Percentiles rank a stretch among this genome's conserved stretches.
These are phyloP conservation scores for Heterodera filipjevi DNA, from an alignment of 2,888 invertebrate species.

Conservation along the genomic window DNA sequence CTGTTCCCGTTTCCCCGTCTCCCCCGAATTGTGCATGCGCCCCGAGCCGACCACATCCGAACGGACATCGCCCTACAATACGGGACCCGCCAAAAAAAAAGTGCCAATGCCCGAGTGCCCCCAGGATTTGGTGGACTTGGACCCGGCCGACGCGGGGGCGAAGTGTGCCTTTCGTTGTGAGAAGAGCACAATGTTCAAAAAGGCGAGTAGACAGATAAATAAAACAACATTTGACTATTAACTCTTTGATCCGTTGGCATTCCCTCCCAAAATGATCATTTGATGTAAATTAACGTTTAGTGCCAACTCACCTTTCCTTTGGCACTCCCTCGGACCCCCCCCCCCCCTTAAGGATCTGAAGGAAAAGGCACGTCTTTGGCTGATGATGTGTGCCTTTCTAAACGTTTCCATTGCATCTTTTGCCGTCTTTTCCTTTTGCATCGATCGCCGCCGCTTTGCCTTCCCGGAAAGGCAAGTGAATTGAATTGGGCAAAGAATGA, in stretches of 20 bases:
- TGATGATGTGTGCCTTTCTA: slow-evolving; percentile 87
- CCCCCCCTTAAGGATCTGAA: slow-evolving; percentile 44
- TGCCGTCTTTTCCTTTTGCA: slow-evolving; percentile 79
- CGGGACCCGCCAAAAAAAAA: slow-evolving; percentile 23
- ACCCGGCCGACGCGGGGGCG: slow-evolving; percentile 51
- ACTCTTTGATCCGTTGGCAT: too few relatives aligned
- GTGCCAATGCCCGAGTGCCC: slow-evolving; percentile 49
- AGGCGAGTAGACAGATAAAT: slow-evolving; percentile 20
- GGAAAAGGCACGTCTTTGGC: slow-evolving; percentile 74
- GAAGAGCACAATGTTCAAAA: slow-evolving; percentile 54
- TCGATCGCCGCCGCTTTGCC: slow-evolving; percentile 90
- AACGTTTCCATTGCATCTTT: slow-evolving; percentile 89
- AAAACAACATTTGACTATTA: too few relatives aligned
- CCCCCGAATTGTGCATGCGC: slow-evolving; percentile 78
- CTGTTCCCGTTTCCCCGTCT: slow-evolving; percentile 79
- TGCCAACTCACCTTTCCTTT: too few relatives aligned
- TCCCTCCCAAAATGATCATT: too few relatives aligned
- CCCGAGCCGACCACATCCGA: slow-evolving; percentile 33
- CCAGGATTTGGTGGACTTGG: slow-evolving; percentile 56
- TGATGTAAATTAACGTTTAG: too few relatives aligned
- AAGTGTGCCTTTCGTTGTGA: slow-evolving; percentile 59
- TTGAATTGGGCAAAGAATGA: neutral
- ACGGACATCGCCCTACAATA: neutral
- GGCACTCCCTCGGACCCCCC: too few relatives aligned
- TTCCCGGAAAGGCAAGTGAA: slow-evolving; percentile 81